Percentiles rank a stretch among this genome's conserved stretches.
These are phyloP conservation scores for Unio pictorum DNA, from an alignment of 2,888 invertebrate species.

Conservation along the genomic window DNA sequence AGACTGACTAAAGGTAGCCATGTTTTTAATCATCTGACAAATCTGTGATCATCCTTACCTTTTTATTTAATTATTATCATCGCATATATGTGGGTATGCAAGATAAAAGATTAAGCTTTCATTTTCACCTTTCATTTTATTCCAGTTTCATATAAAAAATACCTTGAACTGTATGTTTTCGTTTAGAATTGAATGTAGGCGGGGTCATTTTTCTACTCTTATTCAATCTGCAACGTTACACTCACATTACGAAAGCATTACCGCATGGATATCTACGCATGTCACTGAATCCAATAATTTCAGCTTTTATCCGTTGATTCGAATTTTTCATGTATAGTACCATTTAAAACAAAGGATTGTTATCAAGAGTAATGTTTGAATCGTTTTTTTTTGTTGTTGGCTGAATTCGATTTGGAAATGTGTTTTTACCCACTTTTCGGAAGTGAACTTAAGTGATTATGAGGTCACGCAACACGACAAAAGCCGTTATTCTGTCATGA, in stretches of 20 bases:
- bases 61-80: slow-evolving; percentile 12
- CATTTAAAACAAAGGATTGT: too few relatives aligned
- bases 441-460: too few relatives aligned
- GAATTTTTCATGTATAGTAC: too few relatives aligned
- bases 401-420: too few relatives aligned
- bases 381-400: too few relatives aligned
- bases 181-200: slow-evolving; percentile 16
- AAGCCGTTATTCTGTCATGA: too few relatives aligned
- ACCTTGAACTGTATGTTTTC: too few relatives aligned
- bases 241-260: slow-evolving; percentile 10
- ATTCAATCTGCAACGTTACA: not conserved
- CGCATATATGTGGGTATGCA: slow-evolving; percentile 31
- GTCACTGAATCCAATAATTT: not conserved
- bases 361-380: too few relatives aligned
- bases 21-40: slow-evolving; percentile 46
- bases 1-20: slow-evolving; percentile 64
- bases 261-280: slow-evolving; percentile 5
- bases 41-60: slow-evolving; percentile 56
- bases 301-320: too few relatives aligned
- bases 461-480: too few relatives aligned
- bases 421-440: too few relatives aligned
- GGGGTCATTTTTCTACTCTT: slow-evolving; percentile 23
- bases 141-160: slow-evolving; percentile 6
- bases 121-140: slow-evolving; percentile 40
- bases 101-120: slow-evolving; percentile 19